Conservation (phyloP, 2,113 vertebrate species). For the Miniopterus natalensis region DNA sequence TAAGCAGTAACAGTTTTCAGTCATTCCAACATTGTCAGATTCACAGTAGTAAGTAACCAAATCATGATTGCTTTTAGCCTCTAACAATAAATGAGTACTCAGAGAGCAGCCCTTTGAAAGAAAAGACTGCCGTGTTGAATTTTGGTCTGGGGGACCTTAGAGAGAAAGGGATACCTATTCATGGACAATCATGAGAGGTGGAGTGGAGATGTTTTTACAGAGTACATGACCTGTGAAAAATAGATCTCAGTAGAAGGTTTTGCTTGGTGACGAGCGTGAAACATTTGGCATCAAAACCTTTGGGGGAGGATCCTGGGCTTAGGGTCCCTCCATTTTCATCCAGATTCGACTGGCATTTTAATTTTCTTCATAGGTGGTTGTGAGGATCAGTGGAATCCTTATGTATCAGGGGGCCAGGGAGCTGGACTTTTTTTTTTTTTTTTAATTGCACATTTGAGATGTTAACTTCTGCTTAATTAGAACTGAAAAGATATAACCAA, state of each 20-base stretch:
- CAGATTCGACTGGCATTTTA: neutral
- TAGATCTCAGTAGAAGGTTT: neutral
- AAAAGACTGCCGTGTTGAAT: neutral
- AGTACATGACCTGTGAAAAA: neutral
- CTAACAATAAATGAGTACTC: neutral
- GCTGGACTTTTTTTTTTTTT: neutral
- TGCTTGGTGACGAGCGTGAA: neutral
- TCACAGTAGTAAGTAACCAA: neutral
- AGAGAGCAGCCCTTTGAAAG: neutral
- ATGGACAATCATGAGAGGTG: neutral
- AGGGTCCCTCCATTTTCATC: neutral
- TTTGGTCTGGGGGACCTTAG: neutral
- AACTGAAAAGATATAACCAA: neutral
- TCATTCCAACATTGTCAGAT: neutral
- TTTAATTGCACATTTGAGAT: neutral
- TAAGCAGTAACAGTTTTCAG: neutral
- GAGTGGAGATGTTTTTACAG: neutral
- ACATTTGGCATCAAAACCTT: neutral
- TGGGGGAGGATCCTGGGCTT: neutral
- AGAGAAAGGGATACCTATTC: neutral
- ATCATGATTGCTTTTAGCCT: neutral
- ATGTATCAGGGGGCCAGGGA: neutral
- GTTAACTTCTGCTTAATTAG: neutral
- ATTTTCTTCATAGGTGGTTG: neutral
- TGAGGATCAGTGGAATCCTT: neutral